Evolutionary conservation across 2,888 invertebrate species (phyloP), one percentile per base, ranked within the genome.

Genomic region (Zaprionus bogoriensis): DNA sequence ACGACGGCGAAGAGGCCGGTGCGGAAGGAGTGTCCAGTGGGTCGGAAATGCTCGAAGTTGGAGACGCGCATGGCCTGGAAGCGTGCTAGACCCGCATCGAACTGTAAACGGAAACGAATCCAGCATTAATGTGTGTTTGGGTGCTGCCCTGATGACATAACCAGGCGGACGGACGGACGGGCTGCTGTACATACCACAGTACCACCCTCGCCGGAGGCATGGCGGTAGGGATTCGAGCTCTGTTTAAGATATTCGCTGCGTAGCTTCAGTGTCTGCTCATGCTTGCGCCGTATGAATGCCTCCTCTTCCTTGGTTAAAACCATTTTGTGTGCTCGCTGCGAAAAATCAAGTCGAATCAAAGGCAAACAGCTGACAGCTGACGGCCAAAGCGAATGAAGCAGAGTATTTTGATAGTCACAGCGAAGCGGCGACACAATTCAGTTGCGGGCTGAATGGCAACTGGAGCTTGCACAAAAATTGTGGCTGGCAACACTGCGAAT

Each of bases 61-160:
- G 93, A 93, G 0, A 93, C 93, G 89, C 93, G 93, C 94, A 96
- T 93, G 0, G 96, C 93, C 87, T 94, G 92, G 87, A 93, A 96
- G 51, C 96, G 93, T 81, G 95, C 94, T 2, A 96, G 73, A 7
- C 94, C 95, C n/a, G 94, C 91, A 90, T 97, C 97, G 89, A 97
- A 95, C 97, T 97, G 91, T 0, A 39, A 36, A 30, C 14, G 0
- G 14, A n/a, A 32, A n/a, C 9, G 32, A 12, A 39, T 6, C 17
- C 3, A 23, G 5, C 25, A 28, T 36, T 45, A 36, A 20, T 54
- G 19, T 23, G 23, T 23, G 6, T 23, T 3, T 23, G 0, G 10
- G 2, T 14, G 20, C 10, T 20, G 32, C 5, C n/a, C 4, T 85
- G 87, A 90, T 90, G 90, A 90, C 91, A 90, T 90, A 90, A 90